phyloP scores from a whole-genome alignment of 2,888 invertebrate species.

The Oscheius onirici region DNA sequence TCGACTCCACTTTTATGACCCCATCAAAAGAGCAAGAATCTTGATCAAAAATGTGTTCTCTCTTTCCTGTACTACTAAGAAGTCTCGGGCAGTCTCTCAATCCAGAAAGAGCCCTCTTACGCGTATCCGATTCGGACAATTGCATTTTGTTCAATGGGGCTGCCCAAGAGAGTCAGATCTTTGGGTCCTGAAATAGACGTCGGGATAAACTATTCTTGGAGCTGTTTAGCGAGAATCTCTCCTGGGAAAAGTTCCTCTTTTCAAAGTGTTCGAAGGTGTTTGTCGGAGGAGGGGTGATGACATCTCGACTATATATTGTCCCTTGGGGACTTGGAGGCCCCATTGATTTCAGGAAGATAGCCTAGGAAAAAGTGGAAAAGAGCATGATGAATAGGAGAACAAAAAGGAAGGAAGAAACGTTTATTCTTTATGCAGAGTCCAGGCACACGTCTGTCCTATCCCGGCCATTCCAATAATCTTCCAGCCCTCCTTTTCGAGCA shows the following conservation, averaged over 20 bases:
- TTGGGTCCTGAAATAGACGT: too few species aligned
- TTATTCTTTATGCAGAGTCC: constrained; percentile 72
- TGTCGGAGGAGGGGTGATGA: background rate
- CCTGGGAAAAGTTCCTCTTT: background rate
- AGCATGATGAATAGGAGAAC: background rate
- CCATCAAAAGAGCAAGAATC: too few species aligned
- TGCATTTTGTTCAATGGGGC: too few species aligned
- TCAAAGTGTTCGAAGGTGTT: constrained; percentile 7
- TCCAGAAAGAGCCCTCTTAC: too few species aligned
- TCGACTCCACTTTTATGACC: too few species aligned
- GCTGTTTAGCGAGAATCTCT: too few species aligned
- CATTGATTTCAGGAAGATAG: background rate
- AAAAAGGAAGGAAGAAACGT: background rate
- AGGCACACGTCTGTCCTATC: constrained; percentile 75
- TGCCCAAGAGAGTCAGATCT: too few species aligned
- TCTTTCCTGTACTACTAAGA: too few species aligned
- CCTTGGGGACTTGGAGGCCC: background rate
- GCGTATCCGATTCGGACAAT: too few species aligned
- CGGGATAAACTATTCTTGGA: too few species aligned
- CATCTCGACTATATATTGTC: constrained; percentile 1
- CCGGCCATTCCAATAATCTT: constrained; percentile 73
- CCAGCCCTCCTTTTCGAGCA: constrained; percentile 73
- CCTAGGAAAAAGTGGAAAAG: background rate
- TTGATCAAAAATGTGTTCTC: too few species aligned
- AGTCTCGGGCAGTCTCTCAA: too few species aligned